phyloP scores from a whole-genome alignment of 2,797 vertebrate species.

The Threskiornis aethiopicus region DNA sequence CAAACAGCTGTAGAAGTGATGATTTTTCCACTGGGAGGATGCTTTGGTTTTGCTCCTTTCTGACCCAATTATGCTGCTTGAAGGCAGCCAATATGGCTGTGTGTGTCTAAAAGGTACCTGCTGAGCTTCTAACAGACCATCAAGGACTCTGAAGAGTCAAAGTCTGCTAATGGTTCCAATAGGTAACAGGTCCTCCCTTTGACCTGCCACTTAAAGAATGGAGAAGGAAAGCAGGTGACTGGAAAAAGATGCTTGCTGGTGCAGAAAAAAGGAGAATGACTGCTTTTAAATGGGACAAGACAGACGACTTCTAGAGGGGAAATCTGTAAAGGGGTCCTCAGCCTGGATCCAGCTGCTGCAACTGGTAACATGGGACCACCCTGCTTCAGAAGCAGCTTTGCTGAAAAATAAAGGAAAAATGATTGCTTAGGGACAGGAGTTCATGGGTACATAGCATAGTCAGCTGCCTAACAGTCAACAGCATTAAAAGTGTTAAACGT shows the following conservation, averaged over 20 bases:
- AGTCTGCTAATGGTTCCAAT: neutral
- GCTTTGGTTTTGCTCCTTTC: neutral
- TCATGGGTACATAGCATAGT: neutral
- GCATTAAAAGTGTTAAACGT: neutral
- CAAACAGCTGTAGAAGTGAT: neutral
- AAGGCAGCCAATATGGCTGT: rapidly evolving
- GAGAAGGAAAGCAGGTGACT: neutral
- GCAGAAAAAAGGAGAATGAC: neutral
- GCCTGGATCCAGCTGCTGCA: neutral
- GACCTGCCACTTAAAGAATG: neutral
- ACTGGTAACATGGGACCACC: neutral
- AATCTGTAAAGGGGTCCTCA: neutral
- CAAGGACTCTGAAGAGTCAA: neutral
- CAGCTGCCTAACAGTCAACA: neutral
- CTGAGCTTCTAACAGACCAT: neutral
- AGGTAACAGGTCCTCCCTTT: neutral
- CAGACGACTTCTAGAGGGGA: neutral
- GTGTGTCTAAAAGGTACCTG: neutral
- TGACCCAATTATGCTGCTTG: neutral
- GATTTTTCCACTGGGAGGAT: neutral
- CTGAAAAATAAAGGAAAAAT: neutral
- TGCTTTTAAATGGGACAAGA: neutral
- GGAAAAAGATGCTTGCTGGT: neutral
- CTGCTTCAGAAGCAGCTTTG: neutral
- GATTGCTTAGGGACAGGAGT: neutral